Percentiles rank a stretch among this genome's conserved stretches.
These are phyloP conservation scores for Halcyon chelicuti DNA, from an alignment of 2,797 vertebrate genomes.

Conservation along the genomic window DNA sequence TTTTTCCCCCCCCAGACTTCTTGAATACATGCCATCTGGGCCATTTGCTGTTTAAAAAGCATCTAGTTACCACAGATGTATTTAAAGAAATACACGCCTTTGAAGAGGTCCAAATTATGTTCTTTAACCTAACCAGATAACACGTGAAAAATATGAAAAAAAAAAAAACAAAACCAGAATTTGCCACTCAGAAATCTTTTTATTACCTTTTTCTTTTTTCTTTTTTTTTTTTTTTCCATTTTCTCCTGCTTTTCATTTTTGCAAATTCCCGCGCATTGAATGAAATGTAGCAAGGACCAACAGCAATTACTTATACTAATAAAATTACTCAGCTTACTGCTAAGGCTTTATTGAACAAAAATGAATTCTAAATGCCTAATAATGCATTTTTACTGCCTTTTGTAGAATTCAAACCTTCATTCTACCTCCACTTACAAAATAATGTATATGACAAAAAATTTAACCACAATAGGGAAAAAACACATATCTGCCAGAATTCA, in stretches of 20 bases:
- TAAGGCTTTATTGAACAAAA: not conserved
- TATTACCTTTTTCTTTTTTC: not conserved
- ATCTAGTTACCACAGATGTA: not conserved
- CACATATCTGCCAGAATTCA: not conserved
- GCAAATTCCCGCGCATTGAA: not conserved
- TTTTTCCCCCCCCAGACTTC: not conserved
- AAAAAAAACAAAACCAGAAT: not conserved
- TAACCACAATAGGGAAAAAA: not conserved
- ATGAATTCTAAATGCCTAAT: not conserved
- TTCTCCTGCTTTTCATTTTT: not conserved
- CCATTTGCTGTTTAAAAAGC: not conserved
- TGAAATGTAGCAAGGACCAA: not conserved
- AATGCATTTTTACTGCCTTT: not conserved
- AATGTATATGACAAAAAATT: not conserved
- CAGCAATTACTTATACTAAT: conserved; percentile 25
- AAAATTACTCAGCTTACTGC: not conserved
- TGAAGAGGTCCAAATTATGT: not conserved
- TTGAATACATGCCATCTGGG: not conserved
- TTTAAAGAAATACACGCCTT: not conserved
- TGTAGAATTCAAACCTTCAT: not conserved
- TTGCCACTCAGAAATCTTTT: not conserved
- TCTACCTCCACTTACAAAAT: not conserved
- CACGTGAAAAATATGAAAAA: not conserved
- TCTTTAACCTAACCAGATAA: not conserved
- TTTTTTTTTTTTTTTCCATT: too few species aligned